Percentiles rank a stretch among this genome's conserved stretches.
These are phyloP conservation scores for Eupelmus urozonus DNA, from an alignment of 2,888 invertebrate genomes.

Conservation along the genomic window DNA sequence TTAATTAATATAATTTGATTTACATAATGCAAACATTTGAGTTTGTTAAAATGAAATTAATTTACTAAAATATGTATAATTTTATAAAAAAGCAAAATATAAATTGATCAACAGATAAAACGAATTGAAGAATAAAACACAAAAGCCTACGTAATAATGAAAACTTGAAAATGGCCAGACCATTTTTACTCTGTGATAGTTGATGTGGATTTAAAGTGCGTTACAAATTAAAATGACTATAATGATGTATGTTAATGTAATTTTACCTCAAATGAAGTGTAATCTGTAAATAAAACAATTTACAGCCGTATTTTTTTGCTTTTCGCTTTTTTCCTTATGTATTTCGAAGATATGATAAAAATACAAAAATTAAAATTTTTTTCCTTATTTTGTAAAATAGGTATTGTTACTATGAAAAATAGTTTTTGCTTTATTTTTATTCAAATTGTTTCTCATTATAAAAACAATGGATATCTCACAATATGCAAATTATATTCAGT, in stretches of 20 bases:
- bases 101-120: neutral
- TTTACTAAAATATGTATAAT: slow-evolving; percentile 15
- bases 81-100: slow-evolving; percentile 20
- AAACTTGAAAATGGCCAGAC: slow-evolving; percentile 52
- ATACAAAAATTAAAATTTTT: no score
- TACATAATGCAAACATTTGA: slow-evolving; percentile 1
- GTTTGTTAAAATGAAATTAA: neutral
- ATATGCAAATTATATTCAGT: no score
- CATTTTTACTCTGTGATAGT: slow-evolving; percentile 61
- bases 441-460: no score
- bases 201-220: slow-evolving; percentile 53
- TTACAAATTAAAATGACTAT: slow-evolving; percentile 45
- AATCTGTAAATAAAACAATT: slow-evolving; percentile 58
- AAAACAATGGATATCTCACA: no score
- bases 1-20: slow-evolving; percentile 24
- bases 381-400: no score
- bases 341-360: no score
- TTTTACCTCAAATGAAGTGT: slow-evolving; percentile 33
- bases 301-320: slow-evolving; percentile 33
- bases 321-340: no score
- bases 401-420: no score
- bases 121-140: slow-evolving; percentile 7
- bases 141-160: slow-evolving; percentile 29
- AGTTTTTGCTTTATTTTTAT: no score
- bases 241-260: slow-evolving; percentile 52